Percentiles rank a stretch among this genome's conserved stretches.
Conservation (phyloP, 2,797 vertebrate genomes). For the Clangula hyemalis region DNA sequence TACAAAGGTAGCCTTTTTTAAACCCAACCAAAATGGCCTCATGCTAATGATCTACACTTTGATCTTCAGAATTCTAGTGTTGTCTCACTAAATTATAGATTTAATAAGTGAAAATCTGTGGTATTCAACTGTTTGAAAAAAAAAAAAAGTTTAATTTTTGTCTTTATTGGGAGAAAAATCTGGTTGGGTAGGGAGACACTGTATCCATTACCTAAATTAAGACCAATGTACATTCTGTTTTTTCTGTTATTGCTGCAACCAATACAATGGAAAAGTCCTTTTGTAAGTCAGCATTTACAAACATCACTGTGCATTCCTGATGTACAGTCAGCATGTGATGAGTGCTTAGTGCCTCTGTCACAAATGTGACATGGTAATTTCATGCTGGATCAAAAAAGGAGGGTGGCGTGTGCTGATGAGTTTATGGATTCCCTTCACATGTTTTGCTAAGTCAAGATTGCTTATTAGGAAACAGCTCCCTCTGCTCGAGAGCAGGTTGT, state of each 20-base stretch:
- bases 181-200: not conserved
- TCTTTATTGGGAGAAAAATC: not conserved
- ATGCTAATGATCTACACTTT: not conserved
- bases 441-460: not conserved
- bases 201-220: not conserved
- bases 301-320: not conserved
- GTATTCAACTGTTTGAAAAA: not conserved
- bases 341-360: not conserved
- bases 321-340: not conserved
- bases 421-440: not conserved
- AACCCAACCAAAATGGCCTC: not conserved
- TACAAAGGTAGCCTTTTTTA: conserved; percentile 46
- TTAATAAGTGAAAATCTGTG: not conserved
- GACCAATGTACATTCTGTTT: not conserved
- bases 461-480: not conserved
- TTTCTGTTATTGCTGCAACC: not conserved
- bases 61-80: conserved; percentile 7
- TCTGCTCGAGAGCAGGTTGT: not conserved
- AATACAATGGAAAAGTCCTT: not conserved
- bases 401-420: not conserved
- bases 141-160: not conserved
- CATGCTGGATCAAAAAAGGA: not conserved
- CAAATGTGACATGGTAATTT: not conserved
- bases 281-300: not conserved
- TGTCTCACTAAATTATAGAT: not conserved